These are phyloP conservation scores for Echinarachnius parma DNA, from an alignment of 53 echinoderm and acorn worm genomes.

Conservation along the genomic window DNA sequence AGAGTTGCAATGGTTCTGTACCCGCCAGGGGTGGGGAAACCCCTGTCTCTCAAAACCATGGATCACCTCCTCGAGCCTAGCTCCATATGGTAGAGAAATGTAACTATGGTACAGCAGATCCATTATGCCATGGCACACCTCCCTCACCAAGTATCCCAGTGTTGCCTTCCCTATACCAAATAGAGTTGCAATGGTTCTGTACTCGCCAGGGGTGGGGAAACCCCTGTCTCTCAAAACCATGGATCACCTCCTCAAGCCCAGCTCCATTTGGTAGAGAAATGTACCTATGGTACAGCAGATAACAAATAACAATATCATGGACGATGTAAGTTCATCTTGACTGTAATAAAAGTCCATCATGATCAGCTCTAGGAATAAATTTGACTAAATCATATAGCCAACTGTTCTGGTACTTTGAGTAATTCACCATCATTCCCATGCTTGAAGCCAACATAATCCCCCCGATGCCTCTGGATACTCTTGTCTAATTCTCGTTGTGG, in stretches of 20 bases:
- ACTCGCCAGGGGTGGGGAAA: slow-evolving; percentile 39
- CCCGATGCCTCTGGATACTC: too few species aligned
- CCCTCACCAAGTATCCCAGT: neutral
- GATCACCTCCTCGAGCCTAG: neutral
- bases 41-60: slow-evolving; percentile 48
- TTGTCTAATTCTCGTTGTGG: too few species aligned
- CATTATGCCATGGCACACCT: slow-evolving; percentile 8
- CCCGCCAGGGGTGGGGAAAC: slow-evolving; percentile 34
- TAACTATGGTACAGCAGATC: neutral
- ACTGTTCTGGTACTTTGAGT: too few species aligned
- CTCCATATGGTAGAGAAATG: slow-evolving; percentile 16
- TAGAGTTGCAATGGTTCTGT: neutral
- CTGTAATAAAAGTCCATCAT: too few species aligned
- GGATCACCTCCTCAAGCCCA: neutral
- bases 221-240: slow-evolving; percentile 47
- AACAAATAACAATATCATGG: too few species aligned
- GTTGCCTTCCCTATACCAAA: slow-evolving; percentile 19
- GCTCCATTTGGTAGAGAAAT: slow-evolving; percentile 11
- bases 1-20: neutral
- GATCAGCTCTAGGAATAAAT: too few species aligned
- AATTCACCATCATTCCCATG: too few species aligned
- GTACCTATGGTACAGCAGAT: neutral
- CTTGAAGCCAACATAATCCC: too few species aligned
- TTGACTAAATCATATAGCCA: too few species aligned
- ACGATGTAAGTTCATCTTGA: too few species aligned